These are phyloP conservation scores for Calameuta pallipes DNA, from an alignment of 2,888 invertebrate genomes.

Conservation along the genomic window DNA sequence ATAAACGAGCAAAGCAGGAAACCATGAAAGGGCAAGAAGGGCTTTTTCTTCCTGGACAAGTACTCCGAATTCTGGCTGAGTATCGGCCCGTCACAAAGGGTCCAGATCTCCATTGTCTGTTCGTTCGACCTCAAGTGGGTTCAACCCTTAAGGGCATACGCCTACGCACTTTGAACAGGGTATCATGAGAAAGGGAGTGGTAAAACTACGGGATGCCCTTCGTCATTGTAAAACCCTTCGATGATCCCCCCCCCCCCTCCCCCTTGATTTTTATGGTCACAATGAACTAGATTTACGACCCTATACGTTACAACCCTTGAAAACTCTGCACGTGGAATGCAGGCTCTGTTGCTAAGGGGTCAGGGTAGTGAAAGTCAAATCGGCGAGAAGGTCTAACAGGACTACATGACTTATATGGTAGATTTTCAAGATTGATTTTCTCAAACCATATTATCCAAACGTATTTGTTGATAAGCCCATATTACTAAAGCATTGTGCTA, in stretches of 20 bases:
- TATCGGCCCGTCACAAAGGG: too few species aligned
- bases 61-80: too few species aligned
- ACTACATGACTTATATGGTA: constrained; percentile 34
- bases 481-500: too few species aligned
- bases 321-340: too few species aligned
- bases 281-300: too few species aligned
- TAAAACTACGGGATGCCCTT: constrained; percentile 42
- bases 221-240: constrained; percentile 2
- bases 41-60: neutral
- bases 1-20: constrained; percentile 58
- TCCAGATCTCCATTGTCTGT: too few species aligned
- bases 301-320: too few species aligned
- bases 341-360: constrained; percentile 32
- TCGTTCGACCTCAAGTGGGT: constrained; percentile 14
- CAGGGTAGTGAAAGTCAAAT: constrained; percentile 50
- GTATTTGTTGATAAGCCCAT: too few species aligned
- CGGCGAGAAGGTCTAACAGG: constrained; percentile 47
- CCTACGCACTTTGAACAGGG: constrained; percentile 66
- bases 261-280: too few species aligned
- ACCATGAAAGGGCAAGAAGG: constrained; percentile 40
- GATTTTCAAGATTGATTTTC: constrained; percentile 23
- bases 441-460: neutral
- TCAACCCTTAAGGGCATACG: constrained; percentile 63
- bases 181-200: constrained; percentile 55
- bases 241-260: too few species aligned